Evolutionary conservation across 2,888 invertebrate genomes (phyloP).

Genomic region (Dynastes hyllus): DNA sequence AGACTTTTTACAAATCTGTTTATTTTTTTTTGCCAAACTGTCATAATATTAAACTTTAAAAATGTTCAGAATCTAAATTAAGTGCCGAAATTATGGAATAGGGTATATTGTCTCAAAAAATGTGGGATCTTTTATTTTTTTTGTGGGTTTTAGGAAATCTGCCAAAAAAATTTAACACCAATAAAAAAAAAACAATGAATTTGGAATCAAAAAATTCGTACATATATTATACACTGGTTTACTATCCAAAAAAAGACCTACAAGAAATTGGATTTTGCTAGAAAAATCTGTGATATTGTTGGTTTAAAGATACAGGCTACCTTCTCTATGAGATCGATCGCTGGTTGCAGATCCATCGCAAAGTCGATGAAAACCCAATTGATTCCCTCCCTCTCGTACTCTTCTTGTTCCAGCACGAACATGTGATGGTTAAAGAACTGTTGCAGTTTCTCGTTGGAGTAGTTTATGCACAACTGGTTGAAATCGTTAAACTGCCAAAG

Average conservation of each 20-base stretch:
- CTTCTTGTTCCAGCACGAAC: constrained; percentile 97
- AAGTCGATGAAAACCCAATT: constrained; percentile 96
- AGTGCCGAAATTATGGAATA: no score
- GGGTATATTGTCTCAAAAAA: no score
- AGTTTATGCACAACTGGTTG: constrained; percentile 97
- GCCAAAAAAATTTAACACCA: no score
- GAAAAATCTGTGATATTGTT: neutral
- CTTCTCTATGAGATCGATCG: constrained; percentile 94
- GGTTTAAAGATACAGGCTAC: constrained; percentile 68
- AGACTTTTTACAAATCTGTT: neutral
- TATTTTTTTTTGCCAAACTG: constrained; percentile 53
- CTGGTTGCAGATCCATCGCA: constrained; percentile 93
- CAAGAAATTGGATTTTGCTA: no score
- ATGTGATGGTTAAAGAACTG: constrained; percentile 98
- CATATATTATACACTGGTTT: no score
- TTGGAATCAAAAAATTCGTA: no score
- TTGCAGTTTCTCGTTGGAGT: constrained; percentile 95
- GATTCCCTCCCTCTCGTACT: constrained; percentile 94
- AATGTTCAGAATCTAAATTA: neutral
- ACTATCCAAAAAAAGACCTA: no score
- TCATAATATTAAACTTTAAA: constrained; percentile 54
- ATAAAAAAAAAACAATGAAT: no score
- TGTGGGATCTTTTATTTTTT: no score
- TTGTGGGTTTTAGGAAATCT: no score
- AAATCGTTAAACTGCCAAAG: constrained; percentile 89